A percentile compares a stretch with the other conserved stretches of the same genome.
Conservation (phyloP, 2,888 invertebrate species). For the Listrodromus nycthemerus region DNA sequence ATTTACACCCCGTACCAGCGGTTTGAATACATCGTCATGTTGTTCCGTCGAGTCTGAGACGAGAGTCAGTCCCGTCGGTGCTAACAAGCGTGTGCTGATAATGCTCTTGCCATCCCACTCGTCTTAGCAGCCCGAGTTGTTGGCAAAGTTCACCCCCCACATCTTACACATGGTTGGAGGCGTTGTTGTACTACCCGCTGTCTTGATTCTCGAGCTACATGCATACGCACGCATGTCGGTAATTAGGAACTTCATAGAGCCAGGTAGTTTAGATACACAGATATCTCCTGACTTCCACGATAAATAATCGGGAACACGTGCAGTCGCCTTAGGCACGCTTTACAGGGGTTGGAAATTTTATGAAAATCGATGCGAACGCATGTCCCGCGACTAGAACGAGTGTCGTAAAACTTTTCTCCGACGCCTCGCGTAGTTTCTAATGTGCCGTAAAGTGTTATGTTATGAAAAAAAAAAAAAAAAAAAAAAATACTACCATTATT, state of each 20-base stretch:
- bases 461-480: not conserved
- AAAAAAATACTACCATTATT: not conserved
- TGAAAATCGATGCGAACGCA: not conserved
- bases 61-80: constrained; percentile 46
- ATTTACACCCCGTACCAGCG: not conserved
- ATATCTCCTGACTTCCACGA: constrained; percentile 53
- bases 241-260: constrained; percentile 80
- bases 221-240: constrained; percentile 77
- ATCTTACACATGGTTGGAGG: constrained; percentile 65
- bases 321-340: not conserved
- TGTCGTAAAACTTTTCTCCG: not conserved
- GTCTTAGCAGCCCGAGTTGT: constrained; percentile 20
- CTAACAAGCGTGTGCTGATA: constrained; percentile 66
- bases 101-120: constrained; percentile 53
- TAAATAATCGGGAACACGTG: constrained; percentile 72
- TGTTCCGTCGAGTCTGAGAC: constrained; percentile 47
- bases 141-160: constrained; percentile 42
- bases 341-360: not conserved
- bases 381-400: not conserved
- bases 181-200: constrained; percentile 71
- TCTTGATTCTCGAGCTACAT: constrained; percentile 71
- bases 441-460: not conserved
- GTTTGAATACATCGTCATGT: constrained; percentile 57
- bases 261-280: constrained; percentile 66
- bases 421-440: not conserved